Percentiles rank a stretch among this genome's conserved stretches.
Evolutionary conservation across 2,888 invertebrate species (phyloP).

Genomic region (Trichogramma dendrolimi): DNA sequence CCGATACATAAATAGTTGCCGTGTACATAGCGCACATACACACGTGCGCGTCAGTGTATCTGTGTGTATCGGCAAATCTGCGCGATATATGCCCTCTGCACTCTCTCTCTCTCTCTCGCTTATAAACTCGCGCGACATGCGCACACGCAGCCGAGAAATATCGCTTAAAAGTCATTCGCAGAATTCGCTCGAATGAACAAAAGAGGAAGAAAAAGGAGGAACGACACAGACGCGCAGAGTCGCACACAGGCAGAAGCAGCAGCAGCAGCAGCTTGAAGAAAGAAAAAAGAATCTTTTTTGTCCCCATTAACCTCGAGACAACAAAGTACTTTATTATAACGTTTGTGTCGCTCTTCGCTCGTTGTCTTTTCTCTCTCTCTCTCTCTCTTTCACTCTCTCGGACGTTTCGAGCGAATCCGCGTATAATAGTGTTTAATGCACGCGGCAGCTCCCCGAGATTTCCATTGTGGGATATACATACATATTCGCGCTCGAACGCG

Average conservation of each 20-base stretch:
- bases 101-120: too few species aligned
- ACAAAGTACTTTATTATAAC: slow-evolving; percentile 14
- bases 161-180: neutral
- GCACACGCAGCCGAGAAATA: slow-evolving; percentile 1
- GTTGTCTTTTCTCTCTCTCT: neutral
- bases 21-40: too few species aligned
- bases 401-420: neutral
- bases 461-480: too few species aligned
- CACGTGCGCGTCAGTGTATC: too few species aligned
- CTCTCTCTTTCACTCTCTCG: neutral
- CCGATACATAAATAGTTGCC: too few species aligned
- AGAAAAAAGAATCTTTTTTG: slow-evolving; percentile 12
- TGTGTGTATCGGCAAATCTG: too few species aligned
- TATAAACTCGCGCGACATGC: too few species aligned
- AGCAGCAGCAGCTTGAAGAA: neutral
- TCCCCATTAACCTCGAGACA: slow-evolving; percentile 24
- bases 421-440: too few species aligned
- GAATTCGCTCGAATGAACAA: neutral
- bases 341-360: neutral
- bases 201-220: neutral
- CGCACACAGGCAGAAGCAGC: too few species aligned
- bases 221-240: neutral
- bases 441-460: too few species aligned
- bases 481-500: too few species aligned
- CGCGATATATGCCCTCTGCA: too few species aligned